Evolutionary conservation across 2,113 vertebrate species (phyloP), one percentile per base, ranked within the genome.

Genomic region (Zapornia atra): DNA sequence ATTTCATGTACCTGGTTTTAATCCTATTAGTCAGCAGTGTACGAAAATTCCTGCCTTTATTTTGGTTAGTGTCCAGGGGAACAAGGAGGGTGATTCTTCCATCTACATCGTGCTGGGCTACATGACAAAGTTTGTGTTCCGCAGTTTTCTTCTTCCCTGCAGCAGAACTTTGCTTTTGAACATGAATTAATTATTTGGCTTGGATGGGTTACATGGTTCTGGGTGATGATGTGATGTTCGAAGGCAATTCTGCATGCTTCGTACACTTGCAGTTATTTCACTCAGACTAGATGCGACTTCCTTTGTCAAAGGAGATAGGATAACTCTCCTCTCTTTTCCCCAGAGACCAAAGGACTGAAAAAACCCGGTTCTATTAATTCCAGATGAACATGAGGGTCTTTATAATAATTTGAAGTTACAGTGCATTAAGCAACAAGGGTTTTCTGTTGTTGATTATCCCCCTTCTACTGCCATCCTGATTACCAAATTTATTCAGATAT

Each of bases 1-100:
- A 92, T 92, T 93, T 93, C 80, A 66, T 53, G 57, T 91, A 84
- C 66, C 82, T 88, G 82, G 4, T 66, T 92, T 93, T 92, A 94
- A 92, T 95, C 72, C 76, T 88, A 8, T 90, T 92, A 93, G 83
- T 84, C 50, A 72, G 40, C 54, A 61, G 19, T 13, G 24, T 31
- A 50, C 34, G 53, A 40, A 75, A 95, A 91, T 93, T 84, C 77
- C 40, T 57, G 76, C 64, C 77, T 93, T 82, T 89, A 69, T 86
- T 96, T 95, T 91, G 72, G 44, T 68, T 93, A 40, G 18, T 31
- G 26, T 88, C 61, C 61, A 84, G 60, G 34, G 22, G 18, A 82
- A 64, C 53, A 57, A 96, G 63, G 33, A 83, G 40, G 26, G 25
- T 60, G 31, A 75, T 79, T 81, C 93, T 86, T 92, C 79, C 53